Percentiles rank a stretch among this genome's conserved stretches.
Conservation (phyloP, 2,888 invertebrate genomes). For the Drosophila recens region DNA sequence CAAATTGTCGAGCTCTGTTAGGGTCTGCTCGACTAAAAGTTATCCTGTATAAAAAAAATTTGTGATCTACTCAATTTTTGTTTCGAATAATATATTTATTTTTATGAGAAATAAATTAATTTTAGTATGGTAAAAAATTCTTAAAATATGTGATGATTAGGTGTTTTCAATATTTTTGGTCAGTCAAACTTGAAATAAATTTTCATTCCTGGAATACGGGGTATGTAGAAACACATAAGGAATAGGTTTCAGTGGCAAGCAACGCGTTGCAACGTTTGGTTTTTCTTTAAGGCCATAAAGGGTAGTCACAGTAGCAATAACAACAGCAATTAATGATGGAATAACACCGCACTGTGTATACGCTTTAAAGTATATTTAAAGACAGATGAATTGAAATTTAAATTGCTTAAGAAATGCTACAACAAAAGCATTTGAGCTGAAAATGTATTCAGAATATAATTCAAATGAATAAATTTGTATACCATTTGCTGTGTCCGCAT, state of each 20-base stretch:
- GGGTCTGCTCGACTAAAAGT: not conserved
- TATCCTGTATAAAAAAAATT: not conserved
- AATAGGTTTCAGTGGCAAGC: not conserved
- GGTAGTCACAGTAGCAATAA: not conserved
- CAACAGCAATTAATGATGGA: not conserved
- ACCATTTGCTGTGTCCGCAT: not conserved
- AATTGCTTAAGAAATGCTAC: not conserved
- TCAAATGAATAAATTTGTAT: not conserved
- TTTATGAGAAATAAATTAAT: too few species aligned
- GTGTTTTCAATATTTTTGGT: too few species aligned
- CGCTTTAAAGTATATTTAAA: not conserved
- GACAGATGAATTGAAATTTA: not conserved
- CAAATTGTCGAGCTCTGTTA: not conserved
- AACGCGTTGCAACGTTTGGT: constrained; percentile 40
- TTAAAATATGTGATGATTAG: too few species aligned
- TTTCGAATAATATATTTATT: not conserved
- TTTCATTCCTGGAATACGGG: not conserved
- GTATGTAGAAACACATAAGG: not conserved
- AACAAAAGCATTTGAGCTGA: not conserved
- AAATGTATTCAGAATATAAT: not conserved
- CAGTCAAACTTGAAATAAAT: too few species aligned
- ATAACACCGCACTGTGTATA: constrained; percentile 6
- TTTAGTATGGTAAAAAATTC: too few species aligned
- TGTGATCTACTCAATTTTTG: not conserved
- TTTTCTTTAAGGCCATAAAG: constrained; percentile 27